These are phyloP conservation scores for Muscina levida DNA, from an alignment of 2,888 invertebrate genomes.

Conservation along the genomic window DNA sequence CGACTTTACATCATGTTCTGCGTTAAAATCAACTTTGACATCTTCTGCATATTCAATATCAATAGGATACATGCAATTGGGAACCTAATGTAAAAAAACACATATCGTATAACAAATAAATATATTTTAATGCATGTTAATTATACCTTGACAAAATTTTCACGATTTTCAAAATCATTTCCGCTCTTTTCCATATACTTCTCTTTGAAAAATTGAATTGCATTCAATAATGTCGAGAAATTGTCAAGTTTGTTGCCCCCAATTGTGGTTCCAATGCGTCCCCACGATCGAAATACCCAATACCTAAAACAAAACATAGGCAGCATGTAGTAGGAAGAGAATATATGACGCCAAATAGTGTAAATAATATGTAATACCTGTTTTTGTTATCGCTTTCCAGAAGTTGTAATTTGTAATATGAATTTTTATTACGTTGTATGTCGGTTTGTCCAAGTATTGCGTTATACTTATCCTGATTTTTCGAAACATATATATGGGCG, in stretches of 20 bases:
- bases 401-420: conserved; percentile 96
- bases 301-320: conserved; percentile 80
- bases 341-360: background rate
- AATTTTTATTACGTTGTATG: conserved; percentile 92
- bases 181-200: conserved; percentile 90
- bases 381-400: conserved; percentile 86
- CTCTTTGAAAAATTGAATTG: conserved; percentile 83
- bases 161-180: conserved; percentile 87
- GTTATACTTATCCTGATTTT: conserved; percentile 83
- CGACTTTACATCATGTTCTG: conserved; percentile 82
- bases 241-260: conserved; percentile 86
- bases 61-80: conserved; percentile 85
- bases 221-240: conserved; percentile 81
- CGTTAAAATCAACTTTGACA: conserved; percentile 74
- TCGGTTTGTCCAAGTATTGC: conserved; percentile 92
- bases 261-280: conserved; percentile 96
- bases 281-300: conserved; percentile 96
- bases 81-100: conserved; percentile 79
- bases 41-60: conserved; percentile 92
- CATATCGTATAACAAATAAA: background rate
- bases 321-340: no score
- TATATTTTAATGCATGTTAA: no score
- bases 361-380: conserved; percentile 77
- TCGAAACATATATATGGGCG: conserved; percentile 84
- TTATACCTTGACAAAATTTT: conserved; percentile 84